These are phyloP conservation scores for Asobara japonica DNA, from an alignment of 1,140 invertebrate genomes.

Conservation along the genomic window DNA sequence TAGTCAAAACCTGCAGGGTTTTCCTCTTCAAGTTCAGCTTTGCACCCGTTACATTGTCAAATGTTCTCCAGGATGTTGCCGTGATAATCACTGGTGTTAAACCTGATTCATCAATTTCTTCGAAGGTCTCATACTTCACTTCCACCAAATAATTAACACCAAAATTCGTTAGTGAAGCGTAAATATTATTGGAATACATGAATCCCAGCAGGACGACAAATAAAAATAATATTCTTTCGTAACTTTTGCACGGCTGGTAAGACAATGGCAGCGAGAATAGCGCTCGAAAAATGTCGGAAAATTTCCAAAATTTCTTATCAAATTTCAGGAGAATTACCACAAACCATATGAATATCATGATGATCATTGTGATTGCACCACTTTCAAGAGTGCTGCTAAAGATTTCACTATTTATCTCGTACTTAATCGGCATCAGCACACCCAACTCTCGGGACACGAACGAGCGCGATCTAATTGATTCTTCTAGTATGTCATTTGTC, in stretches of 20 bases:
- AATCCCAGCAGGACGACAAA: not conserved
- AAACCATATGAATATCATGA: not conserved
- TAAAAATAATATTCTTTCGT: not conserved
- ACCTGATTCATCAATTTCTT: not conserved
- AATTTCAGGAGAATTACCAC: not conserved
- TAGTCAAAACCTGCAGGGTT: not conserved
- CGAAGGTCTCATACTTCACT: not conserved
- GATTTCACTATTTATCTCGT: not conserved
- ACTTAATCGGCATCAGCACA: not conserved
- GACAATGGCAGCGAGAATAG: not conserved
- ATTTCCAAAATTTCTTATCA: not conserved
- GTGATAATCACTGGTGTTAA: not conserved
- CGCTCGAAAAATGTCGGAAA: not conserved
- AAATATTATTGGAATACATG: not conserved
- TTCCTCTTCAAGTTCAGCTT: not conserved
- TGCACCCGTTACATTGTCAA: not conserved
- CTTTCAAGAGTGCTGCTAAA: not conserved
- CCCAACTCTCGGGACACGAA: not conserved
- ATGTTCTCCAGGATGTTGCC: not conserved
- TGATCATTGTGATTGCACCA: not conserved
- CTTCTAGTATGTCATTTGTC: no score
- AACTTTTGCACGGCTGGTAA: not conserved
- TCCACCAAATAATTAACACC: not conserved
- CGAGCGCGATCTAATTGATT: no score
- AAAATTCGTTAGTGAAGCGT: not conserved